These are phyloP conservation scores for Scotopteryx bipunctaria DNA, from an alignment of 2,888 invertebrate genomes.

Conservation along the genomic window DNA sequence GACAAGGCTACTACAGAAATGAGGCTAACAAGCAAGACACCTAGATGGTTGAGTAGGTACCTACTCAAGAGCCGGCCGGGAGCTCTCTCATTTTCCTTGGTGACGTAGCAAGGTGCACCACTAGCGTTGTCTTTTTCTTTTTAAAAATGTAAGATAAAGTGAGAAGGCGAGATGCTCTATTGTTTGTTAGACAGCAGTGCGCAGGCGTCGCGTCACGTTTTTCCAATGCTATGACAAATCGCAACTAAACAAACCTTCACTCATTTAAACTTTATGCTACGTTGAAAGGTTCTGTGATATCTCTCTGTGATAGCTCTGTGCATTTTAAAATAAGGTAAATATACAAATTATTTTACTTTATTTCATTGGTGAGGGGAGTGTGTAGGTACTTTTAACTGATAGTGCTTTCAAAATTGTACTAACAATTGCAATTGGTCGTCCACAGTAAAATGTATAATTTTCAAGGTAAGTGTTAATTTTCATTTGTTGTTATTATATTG, in stretches of 20 bases:
- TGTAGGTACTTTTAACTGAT: slow-evolving; percentile 1
- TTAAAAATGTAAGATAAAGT: slow-evolving; percentile 5
- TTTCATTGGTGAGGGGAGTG: slow-evolving; percentile 3
- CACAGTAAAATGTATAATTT: slow-evolving; percentile 33
- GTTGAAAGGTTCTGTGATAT: slow-evolving; percentile 12
- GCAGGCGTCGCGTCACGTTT: slow-evolving; percentile 57
- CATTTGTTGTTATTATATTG: no score
- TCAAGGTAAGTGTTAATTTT: slow-evolving; percentile 9
- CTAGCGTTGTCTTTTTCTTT: slow-evolving; percentile 41
- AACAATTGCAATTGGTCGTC: slow-evolving; percentile 49
- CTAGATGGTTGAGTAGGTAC: not conserved
- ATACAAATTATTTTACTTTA: slow-evolving; percentile 16
- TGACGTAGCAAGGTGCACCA: slow-evolving; percentile 43
- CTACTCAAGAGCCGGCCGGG: slow-evolving; percentile 1
- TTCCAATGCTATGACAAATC: slow-evolving; percentile 49
- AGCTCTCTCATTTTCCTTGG: slow-evolving; percentile 56
- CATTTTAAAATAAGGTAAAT: slow-evolving; percentile 12
- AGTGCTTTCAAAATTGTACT: slow-evolving; percentile 31
- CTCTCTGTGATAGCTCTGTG: no score
- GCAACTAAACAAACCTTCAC: slow-evolving; percentile 40
- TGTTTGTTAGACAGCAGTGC: slow-evolving; percentile 38
- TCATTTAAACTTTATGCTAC: slow-evolving; percentile 30
- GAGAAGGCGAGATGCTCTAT: slow-evolving; percentile 20
- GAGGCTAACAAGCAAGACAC: no score
- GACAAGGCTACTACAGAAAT: slow-evolving; percentile 36